These are phyloP conservation scores for Periophthalmodon schlosseri DNA, from an alignment of 2,113 vertebrate species.

Conservation along the genomic window DNA sequence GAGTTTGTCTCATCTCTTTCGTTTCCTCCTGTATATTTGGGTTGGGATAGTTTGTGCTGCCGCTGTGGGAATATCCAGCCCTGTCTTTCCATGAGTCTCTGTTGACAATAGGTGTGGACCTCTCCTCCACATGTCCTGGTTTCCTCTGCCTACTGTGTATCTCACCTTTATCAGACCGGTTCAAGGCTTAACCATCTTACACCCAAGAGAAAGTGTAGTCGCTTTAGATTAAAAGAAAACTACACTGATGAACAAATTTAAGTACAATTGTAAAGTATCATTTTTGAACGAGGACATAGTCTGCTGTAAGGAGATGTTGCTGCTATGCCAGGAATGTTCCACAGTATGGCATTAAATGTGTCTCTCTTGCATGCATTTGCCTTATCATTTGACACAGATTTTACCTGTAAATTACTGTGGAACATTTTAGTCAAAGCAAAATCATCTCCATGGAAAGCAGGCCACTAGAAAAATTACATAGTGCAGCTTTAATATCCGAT, in stretches of 20 bases:
- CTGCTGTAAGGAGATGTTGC: no score
- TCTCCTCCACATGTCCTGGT: constrained; percentile 29
- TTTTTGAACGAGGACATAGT: no score
- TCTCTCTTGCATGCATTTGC: no score
- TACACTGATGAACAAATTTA: not conserved
- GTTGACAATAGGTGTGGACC: constrained; percentile 40
- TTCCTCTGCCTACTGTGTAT: constrained; percentile 24
- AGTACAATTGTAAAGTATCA: no score
- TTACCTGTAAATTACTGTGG: no score
- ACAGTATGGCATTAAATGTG: no score
- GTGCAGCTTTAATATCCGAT: no score
- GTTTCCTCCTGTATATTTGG: constrained; percentile 8
- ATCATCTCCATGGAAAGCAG: no score
- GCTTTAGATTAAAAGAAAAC: not conserved
- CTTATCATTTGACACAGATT: no score
- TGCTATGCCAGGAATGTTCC: no score
- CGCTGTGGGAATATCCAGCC: constrained; percentile 30
- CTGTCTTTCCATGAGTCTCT: constrained; percentile 44
- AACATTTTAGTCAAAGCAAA: no score
- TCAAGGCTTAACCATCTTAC: constrained; percentile 13
- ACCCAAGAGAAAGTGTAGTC: not conserved
- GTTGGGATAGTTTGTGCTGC: constrained; percentile 1
- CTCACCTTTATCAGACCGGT: constrained; percentile 16
- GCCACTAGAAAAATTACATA: no score
- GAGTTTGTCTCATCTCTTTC: not conserved